Evolutionary conservation across 2,113 vertebrate genomes (phyloP).

Genomic region (Paralichthys olivaceus): DNA sequence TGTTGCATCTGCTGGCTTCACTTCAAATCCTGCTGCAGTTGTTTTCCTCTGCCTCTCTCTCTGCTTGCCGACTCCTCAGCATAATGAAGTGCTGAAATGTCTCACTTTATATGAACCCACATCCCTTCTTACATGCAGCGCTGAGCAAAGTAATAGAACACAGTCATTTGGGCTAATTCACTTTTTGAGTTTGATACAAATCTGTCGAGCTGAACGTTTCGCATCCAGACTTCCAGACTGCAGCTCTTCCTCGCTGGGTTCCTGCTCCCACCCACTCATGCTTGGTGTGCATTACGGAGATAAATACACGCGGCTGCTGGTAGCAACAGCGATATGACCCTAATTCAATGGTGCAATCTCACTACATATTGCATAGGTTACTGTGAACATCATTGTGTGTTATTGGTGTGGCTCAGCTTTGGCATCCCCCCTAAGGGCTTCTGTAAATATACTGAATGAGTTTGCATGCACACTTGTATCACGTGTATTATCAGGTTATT

Average conservation of each 20-base stretch:
- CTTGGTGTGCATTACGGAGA: slow-evolving; percentile 11
- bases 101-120: slow-evolving; percentile 28
- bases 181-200: slow-evolving; percentile 15
- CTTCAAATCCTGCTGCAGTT: slow-evolving; percentile 35
- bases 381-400: background rate
- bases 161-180: slow-evolving; percentile 18
- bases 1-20: slow-evolving; percentile 33
- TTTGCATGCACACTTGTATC: background rate
- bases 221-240: slow-evolving; percentile 3
- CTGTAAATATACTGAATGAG: background rate
- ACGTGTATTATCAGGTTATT: no score
- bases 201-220: background rate
- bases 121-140: slow-evolving; percentile 11
- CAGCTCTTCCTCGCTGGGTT: slow-evolving; percentile 1
- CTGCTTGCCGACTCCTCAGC: slow-evolving; percentile 15
- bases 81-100: slow-evolving; percentile 38
- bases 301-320: slow-evolving; percentile 17
- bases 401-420: background rate
- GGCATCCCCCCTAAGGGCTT: background rate
- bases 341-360: slow-evolving; percentile 14
- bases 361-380: background rate
- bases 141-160: slow-evolving; percentile 7
- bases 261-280: slow-evolving; percentile 17
- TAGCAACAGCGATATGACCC: slow-evolving; percentile 26
- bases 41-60: slow-evolving; percentile 6